Conservation (phyloP, 2,113 vertebrate genomes). For the cattle (Bos taurus) region ARS-UCD2.0 NC_037334.1:77472501-77473000, state of each 20-base stretch:
- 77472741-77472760: conserved; percentile 78
- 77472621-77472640: conserved; percentile 77
- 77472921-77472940: conserved; percentile 75
- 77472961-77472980: conserved; percentile 75
- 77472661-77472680: conserved; percentile 82
- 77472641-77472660: conserved; percentile 82
- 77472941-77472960: conserved; percentile 63
- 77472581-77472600: neutral
- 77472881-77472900: conserved; percentile 71
- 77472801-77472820: conserved; percentile 78
- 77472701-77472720: conserved; percentile 76
- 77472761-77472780: conserved; percentile 83
- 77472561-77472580: conserved; percentile 55
- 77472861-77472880: conserved; percentile 73
- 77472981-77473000: conserved; percentile 63
- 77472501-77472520: conserved; percentile 79
- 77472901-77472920: conserved; percentile 77
- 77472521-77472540: conserved; percentile 41
- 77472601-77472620: conserved; percentile 75
- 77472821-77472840: conserved; percentile 83
- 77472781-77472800: conserved; percentile 82
- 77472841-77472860: conserved; percentile 81
- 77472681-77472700: conserved; percentile 82
- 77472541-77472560: conserved; percentile 64
- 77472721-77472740: conserved; percentile 87